Evolutionary conservation across 2,113 vertebrate species (phyloP), one percentile per base, ranked within the genome.

Genomic region (Nicator chloris): DNA sequence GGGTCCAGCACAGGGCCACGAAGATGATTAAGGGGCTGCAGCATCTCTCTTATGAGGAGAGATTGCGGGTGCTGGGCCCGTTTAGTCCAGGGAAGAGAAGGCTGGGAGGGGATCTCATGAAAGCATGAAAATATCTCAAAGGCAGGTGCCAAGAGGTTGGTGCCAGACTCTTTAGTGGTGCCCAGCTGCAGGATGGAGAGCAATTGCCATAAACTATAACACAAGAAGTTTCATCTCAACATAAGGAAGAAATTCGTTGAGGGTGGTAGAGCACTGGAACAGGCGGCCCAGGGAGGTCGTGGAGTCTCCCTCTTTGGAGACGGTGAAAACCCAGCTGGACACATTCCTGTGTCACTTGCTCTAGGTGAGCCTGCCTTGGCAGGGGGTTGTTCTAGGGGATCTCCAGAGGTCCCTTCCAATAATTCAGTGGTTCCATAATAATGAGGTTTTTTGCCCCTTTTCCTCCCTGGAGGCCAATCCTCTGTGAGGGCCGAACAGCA

Each of bases 251-350:
- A 59, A 8, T 39, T 44, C 2, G 0, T 45, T 68, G 53, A 47
- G 39, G 11, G 28, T 68, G 45, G 19, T 7, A 21, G 21, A 53
- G 28, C 57, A 12, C 17, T 71, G 42, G 19, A 37, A 17, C 9
- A 31, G n/a, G 20, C 39, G 68, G 69, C 9, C 1, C 45, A 2
- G 15, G 39, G 23, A n/a, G 39, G 16, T 15, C 4, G 0, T 54
- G 63, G 30, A 26, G 33, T 26, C 3, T 82, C 60, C 23, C 8
- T 24, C 10, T 30, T 6, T 40, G 45, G 11, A 40, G 47, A 27
- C 11, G 31, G 12, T n/a, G 13, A 7, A 35, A 40, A 22, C 47
- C 11, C 61, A 22, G 0, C 13, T n/a, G 8, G 24, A 45, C 3
- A 9, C 6, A 2, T 45, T 60, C 39, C 39, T 75, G 28, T 45